Conservation (phyloP, 2,113 vertebrate genomes). For the Chrysemys picta region DNA sequence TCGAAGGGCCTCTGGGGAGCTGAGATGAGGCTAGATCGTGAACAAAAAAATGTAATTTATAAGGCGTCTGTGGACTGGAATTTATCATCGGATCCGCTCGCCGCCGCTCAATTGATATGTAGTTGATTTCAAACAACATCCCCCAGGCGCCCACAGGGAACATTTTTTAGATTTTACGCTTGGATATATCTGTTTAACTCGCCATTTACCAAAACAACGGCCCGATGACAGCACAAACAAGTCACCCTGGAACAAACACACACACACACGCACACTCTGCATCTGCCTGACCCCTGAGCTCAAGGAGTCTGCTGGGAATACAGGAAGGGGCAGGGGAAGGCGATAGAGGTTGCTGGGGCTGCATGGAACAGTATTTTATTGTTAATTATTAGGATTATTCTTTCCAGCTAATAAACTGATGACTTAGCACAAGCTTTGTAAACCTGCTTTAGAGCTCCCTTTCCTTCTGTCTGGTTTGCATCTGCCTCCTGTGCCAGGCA, state of each 20-base stretch:
- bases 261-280: background rate
- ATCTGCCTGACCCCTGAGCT: background rate
- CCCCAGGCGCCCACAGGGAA: slow-evolving; percentile 92
- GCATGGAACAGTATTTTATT: background rate
- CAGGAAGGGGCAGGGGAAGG: slow-evolving; percentile 56
- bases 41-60: slow-evolving; percentile 94
- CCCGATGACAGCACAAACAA: slow-evolving; percentile 92
- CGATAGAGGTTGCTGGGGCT: background rate
- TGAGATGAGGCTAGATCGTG: slow-evolving; percentile 88
- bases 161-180: slow-evolving; percentile 99
- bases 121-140: slow-evolving; percentile 98
- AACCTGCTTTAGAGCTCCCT: fast-evolving
- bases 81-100: slow-evolving; percentile 91
- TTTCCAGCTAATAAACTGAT: background rate
- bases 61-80: slow-evolving; percentile 91
- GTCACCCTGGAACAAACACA: slow-evolving; percentile 77
- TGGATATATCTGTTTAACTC: slow-evolving; percentile 99
- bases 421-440: background rate
- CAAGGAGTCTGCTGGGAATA: slow-evolving; percentile 57
- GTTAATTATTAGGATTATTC: background rate
- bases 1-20: slow-evolving; percentile 89
- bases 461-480: background rate
- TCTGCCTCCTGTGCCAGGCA: background rate
- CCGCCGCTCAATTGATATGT: slow-evolving; percentile 97
- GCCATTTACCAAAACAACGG: slow-evolving; percentile 95